Evolutionary conservation across 1,140 invertebrate species (phyloP), one percentile per base, ranked within the genome.

Genomic region (Drosophila ananassae): DNA sequence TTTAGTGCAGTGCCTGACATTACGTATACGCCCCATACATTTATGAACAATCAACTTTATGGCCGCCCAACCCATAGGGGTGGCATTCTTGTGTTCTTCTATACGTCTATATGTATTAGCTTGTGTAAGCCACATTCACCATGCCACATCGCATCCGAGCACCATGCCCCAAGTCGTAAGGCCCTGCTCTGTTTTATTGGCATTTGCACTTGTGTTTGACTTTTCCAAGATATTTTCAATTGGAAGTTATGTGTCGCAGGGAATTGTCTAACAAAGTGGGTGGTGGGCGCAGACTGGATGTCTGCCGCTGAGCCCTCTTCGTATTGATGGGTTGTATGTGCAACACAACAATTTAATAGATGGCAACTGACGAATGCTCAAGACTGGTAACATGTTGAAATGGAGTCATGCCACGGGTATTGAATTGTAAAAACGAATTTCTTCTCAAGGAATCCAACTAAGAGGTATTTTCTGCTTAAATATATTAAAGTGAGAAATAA

Each of bases 11-110:
- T 52, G 56, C 48, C 59, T 34, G 71, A 71, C 82, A 89, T 89
- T 89, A 89, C 83, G 83, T 89, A 89, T 89, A 89, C 83, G 83
- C 83, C 83, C 83, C 83, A 56, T 83, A 89, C 82, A 85, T 85
- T 85, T 85, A 85, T 85, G 82, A 77, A 78, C 82, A 82, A 85
- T 87, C 83, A 85, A 87, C 74, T 85, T 85, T 82, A 85, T 64
- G 44, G 68, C 61, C 66, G 6, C 62, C 71, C 69, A 51, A 50
- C 56, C 13, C 52, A 41, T 2, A 22, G 41, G 46, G 55, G 52
- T 39, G 48, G 34, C 34, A 12, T 37, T 39, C 22, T 22, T 52
- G 22, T 50, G 37, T 4, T 28, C 5, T 54, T 30, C 25, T 17
- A 41, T 17, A 17, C 1, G 32, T 64, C 44, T 61, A 34, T 54